Conservation (phyloP, 2,797 vertebrate species). For the Botia kubotai region DNA sequence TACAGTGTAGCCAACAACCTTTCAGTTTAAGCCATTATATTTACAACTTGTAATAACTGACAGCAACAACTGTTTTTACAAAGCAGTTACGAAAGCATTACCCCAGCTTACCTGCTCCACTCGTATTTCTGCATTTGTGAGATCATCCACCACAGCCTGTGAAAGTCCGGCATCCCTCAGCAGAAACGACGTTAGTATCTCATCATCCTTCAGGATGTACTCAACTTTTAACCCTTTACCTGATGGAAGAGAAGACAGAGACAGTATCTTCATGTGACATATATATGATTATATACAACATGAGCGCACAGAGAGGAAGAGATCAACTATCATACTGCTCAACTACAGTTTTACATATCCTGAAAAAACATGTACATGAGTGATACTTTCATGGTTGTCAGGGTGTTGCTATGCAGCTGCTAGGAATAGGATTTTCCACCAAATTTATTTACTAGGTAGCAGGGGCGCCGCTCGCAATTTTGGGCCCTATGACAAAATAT, state of each 20-base stretch:
- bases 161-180: conserved; percentile 80
- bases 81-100: background rate
- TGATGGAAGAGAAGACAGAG: conserved; percentile 57
- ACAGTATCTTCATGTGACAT: background rate
- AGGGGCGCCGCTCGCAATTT: too few relatives aligned
- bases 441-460: background rate
- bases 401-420: background rate
- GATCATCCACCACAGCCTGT: conserved; percentile 82
- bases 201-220: conserved; percentile 91
- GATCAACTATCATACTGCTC: background rate
- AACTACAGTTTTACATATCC: background rate
- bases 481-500: too few relatives aligned
- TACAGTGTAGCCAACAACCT: background rate
- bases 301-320: background rate
- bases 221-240: conserved; percentile 88
- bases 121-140: conserved; percentile 86
- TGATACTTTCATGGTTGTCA: background rate
- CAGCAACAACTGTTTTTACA: conserved; percentile 10
- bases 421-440: background rate
- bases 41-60: background rate
- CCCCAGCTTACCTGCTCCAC: conserved; percentile 84
- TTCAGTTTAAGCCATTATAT: too few relatives aligned
- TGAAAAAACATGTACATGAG: background rate
- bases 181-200: conserved; percentile 86
- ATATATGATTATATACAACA: background rate